Evolutionary conservation across 2,797 vertebrate genomes (phyloP), one percentile per base, ranked within the genome.

Genomic region (Tenualosa thibaudeaui): DNA sequence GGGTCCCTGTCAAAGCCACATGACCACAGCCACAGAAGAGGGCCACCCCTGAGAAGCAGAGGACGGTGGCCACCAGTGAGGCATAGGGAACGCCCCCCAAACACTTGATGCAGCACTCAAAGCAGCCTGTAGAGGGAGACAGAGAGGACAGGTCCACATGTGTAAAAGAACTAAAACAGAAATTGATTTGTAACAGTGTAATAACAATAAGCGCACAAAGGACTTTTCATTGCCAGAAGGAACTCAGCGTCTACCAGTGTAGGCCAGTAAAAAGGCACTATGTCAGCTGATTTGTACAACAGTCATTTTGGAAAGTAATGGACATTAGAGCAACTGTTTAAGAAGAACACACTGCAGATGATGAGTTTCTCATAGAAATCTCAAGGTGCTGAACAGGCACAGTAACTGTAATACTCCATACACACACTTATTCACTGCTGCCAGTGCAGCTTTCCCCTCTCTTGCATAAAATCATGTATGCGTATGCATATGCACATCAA

Each of bases 51-150:
- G 96, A 97, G 94, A 99, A 99, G 94, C 98, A 99, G 86, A 99
- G 96, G 94, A 99, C 98, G 93, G 98, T 99, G 93, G 98, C 98
- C 95, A 99, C 96, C 88, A 99, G 96, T 0, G 98, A 99, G 93
- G 98, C 98, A 3, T 99, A 99, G 90, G 98, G 98, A 90, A 99
- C 98, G 82, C 98, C 97, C 84, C 98, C 98, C 94, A 99, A 95
- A 96, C 98, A 99, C 93, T 98, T 99, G 96, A 99, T 99, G 94
- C 98, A 99, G 95, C 98, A 99, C 94, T 99, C 98, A 89, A 98
- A 99, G 95, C 98, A 99, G 95, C 98, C 98, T 99, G 93, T 88
- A 94, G 90, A 89, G 85, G 90, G 90, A 81, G 90, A 91, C 46
- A 86, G 84, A 93, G 85, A 22, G 37, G 8, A 46, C 40, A 78